These are phyloP conservation scores for Agapornis canus DNA, from an alignment of 2,797 vertebrate genomes.

Conservation along the genomic window DNA sequence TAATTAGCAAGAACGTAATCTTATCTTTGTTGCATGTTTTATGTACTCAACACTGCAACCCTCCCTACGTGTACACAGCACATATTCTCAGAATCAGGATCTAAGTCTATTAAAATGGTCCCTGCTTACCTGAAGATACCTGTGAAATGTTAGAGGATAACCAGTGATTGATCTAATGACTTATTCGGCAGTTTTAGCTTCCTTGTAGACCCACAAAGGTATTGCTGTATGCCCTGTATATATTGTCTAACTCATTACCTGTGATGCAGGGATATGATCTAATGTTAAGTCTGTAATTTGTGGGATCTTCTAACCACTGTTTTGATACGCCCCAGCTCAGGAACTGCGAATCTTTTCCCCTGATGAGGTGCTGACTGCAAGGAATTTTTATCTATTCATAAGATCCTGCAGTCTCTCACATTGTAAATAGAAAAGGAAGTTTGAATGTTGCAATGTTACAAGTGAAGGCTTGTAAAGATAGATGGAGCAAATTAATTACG, in stretches of 20 bases:
- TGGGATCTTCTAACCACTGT: not conserved
- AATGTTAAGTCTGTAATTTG: not conserved
- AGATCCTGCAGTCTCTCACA: not conserved
- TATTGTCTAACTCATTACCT: not conserved
- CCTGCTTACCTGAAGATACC: not conserved
- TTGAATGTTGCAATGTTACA: not conserved
- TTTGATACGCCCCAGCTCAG: constrained; percentile 3
- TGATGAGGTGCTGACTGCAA: constrained; percentile 1
- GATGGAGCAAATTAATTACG: not conserved
- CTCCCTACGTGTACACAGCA: not conserved
- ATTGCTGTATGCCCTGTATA: not conserved
- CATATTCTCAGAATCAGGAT: not conserved
- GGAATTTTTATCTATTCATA: not conserved
- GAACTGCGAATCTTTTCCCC: not conserved
- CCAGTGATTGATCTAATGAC: not conserved
- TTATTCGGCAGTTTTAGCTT: not conserved
- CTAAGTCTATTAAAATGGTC: not conserved
- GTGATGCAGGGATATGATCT: not conserved
- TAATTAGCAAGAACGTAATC: not conserved
- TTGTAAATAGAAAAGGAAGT: not conserved
- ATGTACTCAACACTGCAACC: not conserved
- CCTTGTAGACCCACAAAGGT: not conserved
- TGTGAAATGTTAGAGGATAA: not conserved
- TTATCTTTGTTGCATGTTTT: not conserved
- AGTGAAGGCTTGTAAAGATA: not conserved